These are phyloP conservation scores for Myripristis murdjan DNA, from an alignment of 2,797 vertebrate species.

Conservation along the genomic window DNA sequence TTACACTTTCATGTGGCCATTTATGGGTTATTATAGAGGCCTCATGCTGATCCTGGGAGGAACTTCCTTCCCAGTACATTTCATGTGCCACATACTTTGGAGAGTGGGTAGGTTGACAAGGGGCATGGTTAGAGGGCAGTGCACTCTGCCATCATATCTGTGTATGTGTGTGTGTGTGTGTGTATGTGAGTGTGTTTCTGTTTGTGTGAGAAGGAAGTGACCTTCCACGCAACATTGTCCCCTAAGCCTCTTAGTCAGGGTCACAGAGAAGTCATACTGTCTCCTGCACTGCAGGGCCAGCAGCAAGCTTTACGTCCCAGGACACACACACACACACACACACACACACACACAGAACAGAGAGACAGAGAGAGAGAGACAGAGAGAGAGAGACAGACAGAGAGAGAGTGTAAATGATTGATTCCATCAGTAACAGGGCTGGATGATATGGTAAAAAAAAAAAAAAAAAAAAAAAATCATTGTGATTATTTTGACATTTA, in stretches of 20 bases:
- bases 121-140: conserved; percentile 9
- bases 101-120: conserved; percentile 14
- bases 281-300: conserved; percentile 8
- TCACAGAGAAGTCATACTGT: conserved; percentile 18
- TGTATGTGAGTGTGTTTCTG: conserved; percentile 21
- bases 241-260: conserved; percentile 40
- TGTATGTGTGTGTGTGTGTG: background rate
- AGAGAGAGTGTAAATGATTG: conserved; percentile 4
- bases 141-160: no score
- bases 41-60: conserved; percentile 44
- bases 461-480: no score
- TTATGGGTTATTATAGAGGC: conserved; percentile 63
- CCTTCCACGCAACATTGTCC: background rate
- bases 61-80: conserved; percentile 64
- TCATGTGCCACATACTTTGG: conserved; percentile 36
- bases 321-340: background rate
- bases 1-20: conserved; percentile 73
- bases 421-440: conserved; percentile 31
- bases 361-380: no score
- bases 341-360: background rate
- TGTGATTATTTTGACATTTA: no score
- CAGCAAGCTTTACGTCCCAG: background rate
- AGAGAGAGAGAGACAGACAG: no score
- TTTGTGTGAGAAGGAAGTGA: conserved; percentile 1
- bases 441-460: no score